Percentiles rank a stretch among this genome's conserved stretches.
Conservation (phyloP, 2,797 vertebrate species). For the Catamblyrhynchus diadema region DNA sequence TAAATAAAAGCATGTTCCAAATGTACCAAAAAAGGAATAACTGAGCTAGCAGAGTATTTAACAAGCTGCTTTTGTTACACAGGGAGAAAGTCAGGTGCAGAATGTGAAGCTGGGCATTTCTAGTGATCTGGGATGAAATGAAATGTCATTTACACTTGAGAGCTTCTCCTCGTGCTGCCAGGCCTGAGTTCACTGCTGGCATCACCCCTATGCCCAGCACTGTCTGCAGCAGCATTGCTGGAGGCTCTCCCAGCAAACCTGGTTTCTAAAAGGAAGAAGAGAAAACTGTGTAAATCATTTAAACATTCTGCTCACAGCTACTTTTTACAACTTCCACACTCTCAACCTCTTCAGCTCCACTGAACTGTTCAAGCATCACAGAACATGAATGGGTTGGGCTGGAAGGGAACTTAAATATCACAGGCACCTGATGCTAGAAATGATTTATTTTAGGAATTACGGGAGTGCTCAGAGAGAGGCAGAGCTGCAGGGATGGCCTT, state of each 20-base stretch:
- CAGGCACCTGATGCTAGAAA: no score
- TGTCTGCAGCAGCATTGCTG: constrained; percentile 87
- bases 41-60: neutral
- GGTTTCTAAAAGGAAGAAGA: constrained; percentile 78
- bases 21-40: neutral
- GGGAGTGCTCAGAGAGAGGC: neutral
- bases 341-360: neutral
- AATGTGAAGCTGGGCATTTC: neutral
- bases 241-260: constrained; percentile 91
- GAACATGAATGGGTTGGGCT: rapidly evolving
- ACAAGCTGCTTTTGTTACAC: neutral
- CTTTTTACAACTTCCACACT: neutral
- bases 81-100: neutral
- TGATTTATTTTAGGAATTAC: rapidly evolving
- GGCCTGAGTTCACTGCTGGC: constrained; percentile 78
- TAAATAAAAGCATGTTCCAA: neutral
- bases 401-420: neutral
- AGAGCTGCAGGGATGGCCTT: constrained; percentile 60
- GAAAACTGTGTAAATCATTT: neutral
- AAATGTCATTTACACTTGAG: constrained; percentile 82
- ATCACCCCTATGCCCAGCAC: constrained; percentile 82
- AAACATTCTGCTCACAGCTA: neutral
- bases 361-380: neutral
- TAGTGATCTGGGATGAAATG: neutral
- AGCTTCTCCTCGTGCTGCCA: constrained; percentile 87